Percentiles rank a stretch among this genome's conserved stretches.
phyloP scores from a whole-genome alignment of 2,113 vertebrate species.

The Sinosuthora webbiana region DNA sequence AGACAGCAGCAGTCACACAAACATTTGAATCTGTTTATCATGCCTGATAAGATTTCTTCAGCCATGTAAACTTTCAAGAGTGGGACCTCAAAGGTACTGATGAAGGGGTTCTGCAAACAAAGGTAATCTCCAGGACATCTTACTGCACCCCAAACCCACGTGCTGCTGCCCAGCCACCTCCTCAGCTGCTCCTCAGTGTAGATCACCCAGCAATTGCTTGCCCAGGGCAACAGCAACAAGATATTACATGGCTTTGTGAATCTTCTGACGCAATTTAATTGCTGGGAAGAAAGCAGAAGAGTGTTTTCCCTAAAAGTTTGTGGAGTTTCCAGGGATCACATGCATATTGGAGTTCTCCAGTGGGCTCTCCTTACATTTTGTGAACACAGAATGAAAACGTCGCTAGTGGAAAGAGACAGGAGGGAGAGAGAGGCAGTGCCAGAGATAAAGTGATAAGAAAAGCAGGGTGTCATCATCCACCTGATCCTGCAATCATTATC shows the following conservation, averaged over 20 bases:
- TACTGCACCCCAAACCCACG: rapidly evolving
- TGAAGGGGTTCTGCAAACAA: neutral
- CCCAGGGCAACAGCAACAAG: neutral
- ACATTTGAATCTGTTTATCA: neutral
- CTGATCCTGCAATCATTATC: conserved; percentile 1
- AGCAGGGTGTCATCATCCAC: neutral
- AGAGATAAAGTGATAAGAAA: neutral
- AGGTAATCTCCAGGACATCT: neutral
- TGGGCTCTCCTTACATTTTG: neutral
- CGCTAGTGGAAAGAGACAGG: neutral
- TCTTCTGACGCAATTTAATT: neutral
- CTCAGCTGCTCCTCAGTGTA: neutral
- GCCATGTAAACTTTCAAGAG: neutral
- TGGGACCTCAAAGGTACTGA: neutral
- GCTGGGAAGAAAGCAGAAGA: neutral
- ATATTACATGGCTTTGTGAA: neutral
- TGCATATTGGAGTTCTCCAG: neutral
- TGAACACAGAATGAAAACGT: neutral
- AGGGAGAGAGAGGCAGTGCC: neutral
- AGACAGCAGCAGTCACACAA: neutral
- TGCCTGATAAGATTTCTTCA: neutral
- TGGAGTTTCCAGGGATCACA: neutral
- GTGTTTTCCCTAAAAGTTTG: neutral
- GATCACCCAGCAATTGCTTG: neutral
- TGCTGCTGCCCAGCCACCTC: neutral